A percentile compares a stretch with the other conserved stretches of the same genome.
Conservation (phyloP, 2,113 vertebrate genomes). For the Australoheros scitulus region DNA sequence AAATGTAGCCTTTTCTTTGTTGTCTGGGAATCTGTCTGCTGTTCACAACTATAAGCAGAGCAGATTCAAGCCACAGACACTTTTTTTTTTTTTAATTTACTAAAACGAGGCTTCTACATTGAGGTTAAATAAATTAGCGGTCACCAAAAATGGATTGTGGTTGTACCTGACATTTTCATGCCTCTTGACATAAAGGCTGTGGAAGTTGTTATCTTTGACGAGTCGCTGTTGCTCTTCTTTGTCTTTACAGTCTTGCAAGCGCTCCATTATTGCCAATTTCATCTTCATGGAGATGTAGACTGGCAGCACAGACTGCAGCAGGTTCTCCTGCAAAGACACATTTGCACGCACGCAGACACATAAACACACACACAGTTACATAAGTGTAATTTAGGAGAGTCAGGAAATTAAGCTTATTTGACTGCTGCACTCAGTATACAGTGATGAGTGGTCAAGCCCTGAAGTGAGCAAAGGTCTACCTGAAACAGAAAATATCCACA, state of each 20-base stretch:
- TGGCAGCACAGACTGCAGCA: conserved; percentile 94
- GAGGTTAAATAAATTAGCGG: neutral
- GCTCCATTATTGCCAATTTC: conserved; percentile 96
- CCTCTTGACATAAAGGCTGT: conserved; percentile 95
- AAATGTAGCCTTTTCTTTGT: neutral
- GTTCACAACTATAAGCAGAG: neutral
- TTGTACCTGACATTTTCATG: conserved; percentile 94
- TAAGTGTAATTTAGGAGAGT: conserved; percentile 7
- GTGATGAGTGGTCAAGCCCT: neutral
- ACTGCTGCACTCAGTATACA: neutral
- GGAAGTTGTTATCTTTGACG: conserved; percentile 96
- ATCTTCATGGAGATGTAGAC: conserved; percentile 99
- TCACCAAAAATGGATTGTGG: neutral
- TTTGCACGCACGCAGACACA: neutral
- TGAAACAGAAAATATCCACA: neutral
- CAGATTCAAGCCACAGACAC: neutral
- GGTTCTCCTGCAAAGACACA: conserved; percentile 84
- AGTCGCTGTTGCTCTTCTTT: conserved; percentile 83
- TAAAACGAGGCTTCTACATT: neutral
- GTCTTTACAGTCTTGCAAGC: conserved; percentile 91
- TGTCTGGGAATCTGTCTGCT: neutral
- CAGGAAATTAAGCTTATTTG: conserved; percentile 20
- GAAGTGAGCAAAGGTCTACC: neutral
- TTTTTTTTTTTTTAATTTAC: neutral
- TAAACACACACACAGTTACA: conserved; percentile 6